Percentiles rank a stretch among this genome's conserved stretches.
Evolutionary conservation across 1,140 invertebrate genomes (phyloP).

Genomic region (Lycorma delicatula): DNA sequence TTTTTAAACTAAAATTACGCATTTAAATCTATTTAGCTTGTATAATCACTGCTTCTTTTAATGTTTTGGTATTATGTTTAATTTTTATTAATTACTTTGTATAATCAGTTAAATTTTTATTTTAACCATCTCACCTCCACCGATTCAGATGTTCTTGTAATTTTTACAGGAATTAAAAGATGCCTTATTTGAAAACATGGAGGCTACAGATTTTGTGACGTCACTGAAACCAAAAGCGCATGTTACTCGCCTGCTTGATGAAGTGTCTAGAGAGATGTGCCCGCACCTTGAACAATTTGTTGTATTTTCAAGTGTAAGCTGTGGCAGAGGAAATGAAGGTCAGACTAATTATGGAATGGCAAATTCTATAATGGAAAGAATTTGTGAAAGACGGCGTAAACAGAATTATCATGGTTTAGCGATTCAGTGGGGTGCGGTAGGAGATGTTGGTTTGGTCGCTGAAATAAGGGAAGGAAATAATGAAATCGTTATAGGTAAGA

Average conservation of each 20-base stretch:
- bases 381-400: slow-evolving; percentile 50
- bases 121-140: too few species aligned
- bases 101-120: too few species aligned
- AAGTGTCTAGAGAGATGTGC: slow-evolving; percentile 46
- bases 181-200: slow-evolving; percentile 53
- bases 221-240: slow-evolving; percentile 50
- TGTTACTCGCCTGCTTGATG: slow-evolving; percentile 51
- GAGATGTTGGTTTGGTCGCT: slow-evolving; percentile 61
- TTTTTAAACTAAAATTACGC: too few species aligned
- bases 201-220: slow-evolving; percentile 43
- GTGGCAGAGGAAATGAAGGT: slow-evolving; percentile 79
- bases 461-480: slow-evolving; percentile 72
- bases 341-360: slow-evolving; percentile 80
- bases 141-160: too few species aligned
- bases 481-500: slow-evolving; percentile 51
- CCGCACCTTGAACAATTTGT: slow-evolving; percentile 52
- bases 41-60: too few species aligned
- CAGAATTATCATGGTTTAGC: slow-evolving; percentile 54
- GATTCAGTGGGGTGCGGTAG: slow-evolving; percentile 62
- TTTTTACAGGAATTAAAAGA: slow-evolving; percentile 52
- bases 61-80: too few species aligned
- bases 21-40: too few species aligned
- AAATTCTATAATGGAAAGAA: slow-evolving; percentile 63
- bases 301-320: slow-evolving; percentile 81
- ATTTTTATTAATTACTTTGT: too few species aligned